Evolutionary conservation across 2,888 invertebrate species (phyloP), one percentile per base, ranked within the genome.

Genomic region (Drosophila mulleri): DNA sequence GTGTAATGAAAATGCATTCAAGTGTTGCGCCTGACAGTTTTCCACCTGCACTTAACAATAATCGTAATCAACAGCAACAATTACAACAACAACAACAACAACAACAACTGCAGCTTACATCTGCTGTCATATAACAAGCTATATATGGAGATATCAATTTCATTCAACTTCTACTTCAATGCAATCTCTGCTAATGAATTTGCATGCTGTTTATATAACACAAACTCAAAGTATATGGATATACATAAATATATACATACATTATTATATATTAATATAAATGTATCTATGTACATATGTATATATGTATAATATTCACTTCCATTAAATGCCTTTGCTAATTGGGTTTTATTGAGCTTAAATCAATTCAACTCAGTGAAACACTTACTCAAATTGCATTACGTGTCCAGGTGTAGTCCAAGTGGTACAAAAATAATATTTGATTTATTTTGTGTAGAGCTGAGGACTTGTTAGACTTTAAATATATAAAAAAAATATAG

Each of bases 1-100:
- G 84, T 86, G 89, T 84, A 88, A 84, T 84, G 84, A 89, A 85
- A 88, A 84, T 86, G 84, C 84, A 84, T 84, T 88, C 82, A 86
- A 86, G 84, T 86, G 72, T 70, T 80, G 35, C 61, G 63, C 76
- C 76, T 75, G 86, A 72, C 86, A 86, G 83, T 88, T 79, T 69
- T 67, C 72, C 70, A 73, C 66, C 78, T 72, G 84, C 89, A 84
- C 84, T 84, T 83, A 84, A 88, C 81, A 88, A 76, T 83, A 83
- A 86, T 83, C 72, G 67, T 52, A 82, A 75, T 78, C 71, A 72
- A 77, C 80, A 23, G 71, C 20, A 60, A 18, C 47, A 76, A 9
- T 48, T 52, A 58, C 57, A 72, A 56, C 47, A 73, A 47, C 52
- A 44, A 42, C 37, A 47, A 58, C 39, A 53, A 45, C 45, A 54